Evolutionary conservation across 1,140 invertebrate species (phyloP).

Genomic region (Lepidurus couesii): DNA sequence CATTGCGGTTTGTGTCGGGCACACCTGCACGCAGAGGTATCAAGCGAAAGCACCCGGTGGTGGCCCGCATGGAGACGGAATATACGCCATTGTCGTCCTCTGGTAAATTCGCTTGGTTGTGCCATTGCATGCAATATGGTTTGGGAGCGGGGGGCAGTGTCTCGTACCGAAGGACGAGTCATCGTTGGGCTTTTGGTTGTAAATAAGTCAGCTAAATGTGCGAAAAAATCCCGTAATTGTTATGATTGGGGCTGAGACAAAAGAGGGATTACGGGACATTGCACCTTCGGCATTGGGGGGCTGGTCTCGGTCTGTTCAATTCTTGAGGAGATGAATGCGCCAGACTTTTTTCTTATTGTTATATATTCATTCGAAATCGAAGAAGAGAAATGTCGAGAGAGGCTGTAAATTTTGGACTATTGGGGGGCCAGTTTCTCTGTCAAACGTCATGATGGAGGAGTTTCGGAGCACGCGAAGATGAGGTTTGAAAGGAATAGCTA

Average conservation of each 20-base stretch:
- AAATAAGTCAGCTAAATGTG: too few relatives aligned
- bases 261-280: too few relatives aligned
- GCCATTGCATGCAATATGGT: neutral
- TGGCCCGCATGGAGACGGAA: slow-evolving; percentile 3
- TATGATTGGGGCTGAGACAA: too few relatives aligned
- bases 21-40: slow-evolving; percentile 11
- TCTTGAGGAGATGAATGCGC: too few relatives aligned
- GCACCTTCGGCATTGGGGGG: too few relatives aligned
- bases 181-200: too few relatives aligned
- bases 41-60: slow-evolving; percentile 17
- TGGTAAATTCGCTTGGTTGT: neutral
- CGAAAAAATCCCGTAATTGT: too few relatives aligned
- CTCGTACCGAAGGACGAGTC: neutral
- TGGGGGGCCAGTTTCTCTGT: neutral
- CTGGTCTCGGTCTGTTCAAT: too few relatives aligned
- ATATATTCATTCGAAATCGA: neutral
- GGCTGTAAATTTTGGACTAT: neutral
- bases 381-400: neutral
- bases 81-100: neutral
- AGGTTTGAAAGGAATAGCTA: neutral
- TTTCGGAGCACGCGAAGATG: neutral
- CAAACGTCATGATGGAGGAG: neutral
- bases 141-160: neutral
- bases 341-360: neutral
- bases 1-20: neutral